Base-by-base conservation (phyloP, 2,888 invertebrate genomes). In the Thymelicus acteon region DNA sequence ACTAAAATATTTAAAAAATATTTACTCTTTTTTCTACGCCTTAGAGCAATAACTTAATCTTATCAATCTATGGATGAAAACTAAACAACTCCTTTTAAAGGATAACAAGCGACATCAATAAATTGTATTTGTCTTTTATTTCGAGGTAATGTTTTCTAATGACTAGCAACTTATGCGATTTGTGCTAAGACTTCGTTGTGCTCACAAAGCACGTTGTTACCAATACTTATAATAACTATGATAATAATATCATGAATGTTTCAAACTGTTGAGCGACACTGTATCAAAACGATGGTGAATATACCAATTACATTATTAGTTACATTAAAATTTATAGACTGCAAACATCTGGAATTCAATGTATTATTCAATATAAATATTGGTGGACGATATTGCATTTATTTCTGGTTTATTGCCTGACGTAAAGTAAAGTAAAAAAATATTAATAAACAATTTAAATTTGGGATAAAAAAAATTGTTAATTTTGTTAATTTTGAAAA, bases 81-180 rank as follows among this genome's bases (percentile, higher is more conserved):
- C 70, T 71, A 71, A 71, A 79, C 80, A 91, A 91, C 64, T 92
- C 93, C 92, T 92, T 92, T 85, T 76, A 75, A 91, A 93, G 93
- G 92, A 93, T 92, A 93, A 93, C 92, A 92, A 91, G 90, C 92
- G 77, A 85, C 86, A 86, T 79, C 84, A 87, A 85, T 86, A 88
- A 85, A 86, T 86, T 47, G 70, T 71, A 71, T 71, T 76, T 92
- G 89, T 91, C 88, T 91, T 91, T 90, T 87, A 82, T 84, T 78
- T 64, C 84, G 89, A 91, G 90, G 88, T 91, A 87, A 83, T 79
- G 77, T 81, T 76, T 82, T 81, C 83, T 86, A 86, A 82, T 72
- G 77, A 79, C 86, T 91, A 89, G 86, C 86, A 87, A 84, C 85
- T 87, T 85, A 86, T 83, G 79, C 66, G 72, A 79, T 82, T 88